A percentile compares a stretch with the other conserved stretches of the same genome.
Evolutionary conservation across 2,888 invertebrate genomes (phyloP).

Genomic region (Catonia carolina): DNA sequence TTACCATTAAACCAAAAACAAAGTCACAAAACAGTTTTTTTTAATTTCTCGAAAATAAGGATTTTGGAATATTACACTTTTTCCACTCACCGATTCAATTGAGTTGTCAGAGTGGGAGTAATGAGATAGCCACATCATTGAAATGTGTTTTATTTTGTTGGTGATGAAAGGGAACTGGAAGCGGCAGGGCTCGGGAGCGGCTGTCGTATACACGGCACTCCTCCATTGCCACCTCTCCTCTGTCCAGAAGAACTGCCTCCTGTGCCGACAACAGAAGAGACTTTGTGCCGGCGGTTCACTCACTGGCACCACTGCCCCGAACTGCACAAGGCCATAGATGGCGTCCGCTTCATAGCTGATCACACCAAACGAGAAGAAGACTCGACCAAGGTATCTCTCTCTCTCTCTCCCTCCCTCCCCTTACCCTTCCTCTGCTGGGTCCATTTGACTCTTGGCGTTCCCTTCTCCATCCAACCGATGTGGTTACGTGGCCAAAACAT

Average conservation of each 20-base stretch:
- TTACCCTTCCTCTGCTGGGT: too few relatives aligned
- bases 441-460: too few relatives aligned
- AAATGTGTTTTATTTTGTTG: too few relatives aligned
- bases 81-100: too few relatives aligned
- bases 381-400: conserved; percentile 76
- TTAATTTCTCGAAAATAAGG: too few relatives aligned
- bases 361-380: conserved; percentile 89
- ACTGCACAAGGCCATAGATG: conserved; percentile 86
- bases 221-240: conserved; percentile 47
- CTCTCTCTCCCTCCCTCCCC: too few relatives aligned
- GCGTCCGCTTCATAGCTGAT: conserved; percentile 86
- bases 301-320: conserved; percentile 88
- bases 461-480: neutral
- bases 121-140: too few relatives aligned
- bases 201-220: conserved; percentile 53
- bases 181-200: conserved; percentile 38
- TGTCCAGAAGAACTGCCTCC: conserved; percentile 44
- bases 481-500: too few relatives aligned
- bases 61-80: too few relatives aligned
- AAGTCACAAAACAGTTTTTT: too few relatives aligned
- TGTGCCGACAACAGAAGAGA: conserved; percentile 31
- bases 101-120: too few relatives aligned
- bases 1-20: too few relatives aligned
- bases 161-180: conserved; percentile 23
- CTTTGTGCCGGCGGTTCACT: conserved; percentile 44